A percentile compares a stretch with the other conserved stretches of the same genome.
Conservation (phyloP, 1,140 invertebrate genomes). For the Drosophila elegans region DNA sequence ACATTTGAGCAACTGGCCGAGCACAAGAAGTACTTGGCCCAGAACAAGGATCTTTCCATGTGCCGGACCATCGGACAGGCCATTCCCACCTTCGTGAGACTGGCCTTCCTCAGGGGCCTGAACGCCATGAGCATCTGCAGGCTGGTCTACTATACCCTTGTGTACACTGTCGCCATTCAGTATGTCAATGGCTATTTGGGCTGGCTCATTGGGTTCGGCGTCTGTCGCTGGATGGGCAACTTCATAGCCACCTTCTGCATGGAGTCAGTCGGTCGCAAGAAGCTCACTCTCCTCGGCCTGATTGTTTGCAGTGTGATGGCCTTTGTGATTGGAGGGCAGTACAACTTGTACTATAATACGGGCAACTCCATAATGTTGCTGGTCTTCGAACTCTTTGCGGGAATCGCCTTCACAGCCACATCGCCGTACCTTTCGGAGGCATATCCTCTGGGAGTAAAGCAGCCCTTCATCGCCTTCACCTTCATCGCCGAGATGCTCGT, state of each 20-base stretch:
- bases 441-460: constrained; percentile 60
- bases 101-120: constrained; percentile 34
- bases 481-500: constrained; percentile 59
- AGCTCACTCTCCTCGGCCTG: constrained; percentile 43
- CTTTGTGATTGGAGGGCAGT: constrained; percentile 41
- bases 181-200: neutral
- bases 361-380: constrained; percentile 9
- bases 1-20: constrained; percentile 62
- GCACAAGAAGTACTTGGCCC: constrained; percentile 60
- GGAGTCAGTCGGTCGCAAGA: constrained; percentile 59
- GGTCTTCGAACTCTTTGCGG: constrained; percentile 49
- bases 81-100: constrained; percentile 28
- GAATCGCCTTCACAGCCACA: constrained; percentile 47
- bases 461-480: constrained; percentile 55
- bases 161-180: fast-evolving
- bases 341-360: neutral
- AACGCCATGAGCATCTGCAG: constrained; percentile 52
- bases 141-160: neutral
- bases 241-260: constrained; percentile 33
- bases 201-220: constrained; percentile 26
- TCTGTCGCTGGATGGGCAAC: constrained; percentile 34
- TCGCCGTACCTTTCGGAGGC: constrained; percentile 59
- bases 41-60: constrained; percentile 49
- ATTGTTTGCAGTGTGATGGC: constrained; percentile 33
- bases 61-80: constrained; percentile 45